Conservation (phyloP, 2,113 vertebrate genomes). For the Fregata magnificens region DNA sequence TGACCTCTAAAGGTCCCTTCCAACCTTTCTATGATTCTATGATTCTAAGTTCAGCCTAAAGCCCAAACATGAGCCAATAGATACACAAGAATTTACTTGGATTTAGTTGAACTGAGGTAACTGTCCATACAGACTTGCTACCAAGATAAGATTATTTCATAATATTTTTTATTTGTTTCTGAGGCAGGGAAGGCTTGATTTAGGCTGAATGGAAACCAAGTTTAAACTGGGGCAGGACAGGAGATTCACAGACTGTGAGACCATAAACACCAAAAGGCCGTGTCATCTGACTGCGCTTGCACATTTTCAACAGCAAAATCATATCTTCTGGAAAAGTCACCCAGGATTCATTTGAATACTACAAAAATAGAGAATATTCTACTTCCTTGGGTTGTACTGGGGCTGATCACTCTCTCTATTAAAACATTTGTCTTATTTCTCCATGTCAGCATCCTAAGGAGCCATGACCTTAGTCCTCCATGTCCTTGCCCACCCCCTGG, state of each 20-base stretch:
- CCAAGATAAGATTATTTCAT: not conserved
- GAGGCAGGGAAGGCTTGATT: not conserved
- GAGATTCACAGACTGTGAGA: not conserved
- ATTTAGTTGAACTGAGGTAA: not conserved
- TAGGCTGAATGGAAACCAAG: not conserved
- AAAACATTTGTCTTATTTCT: not conserved
- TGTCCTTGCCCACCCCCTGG: not conserved
- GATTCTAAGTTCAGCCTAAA: not conserved
- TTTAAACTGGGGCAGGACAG: not conserved
- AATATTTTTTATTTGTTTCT: not conserved
- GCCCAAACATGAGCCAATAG: not conserved
- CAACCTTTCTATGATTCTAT: no score
- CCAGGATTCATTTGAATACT: not conserved
- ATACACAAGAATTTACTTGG: not conserved
- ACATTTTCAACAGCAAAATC: not conserved
- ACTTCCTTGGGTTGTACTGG: not conserved
- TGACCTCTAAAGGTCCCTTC: no score
- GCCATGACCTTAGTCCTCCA: not conserved
- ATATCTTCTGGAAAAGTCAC: not conserved
- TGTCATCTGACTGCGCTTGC: not conserved
- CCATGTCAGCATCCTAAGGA: not conserved
- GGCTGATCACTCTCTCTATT: not conserved
- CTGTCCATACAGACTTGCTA: not conserved
- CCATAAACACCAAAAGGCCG: not conserved
- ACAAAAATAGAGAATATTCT: not conserved